Conservation (phyloP, 2,113 vertebrate species). For the Chinchilla lanigera region DNA sequence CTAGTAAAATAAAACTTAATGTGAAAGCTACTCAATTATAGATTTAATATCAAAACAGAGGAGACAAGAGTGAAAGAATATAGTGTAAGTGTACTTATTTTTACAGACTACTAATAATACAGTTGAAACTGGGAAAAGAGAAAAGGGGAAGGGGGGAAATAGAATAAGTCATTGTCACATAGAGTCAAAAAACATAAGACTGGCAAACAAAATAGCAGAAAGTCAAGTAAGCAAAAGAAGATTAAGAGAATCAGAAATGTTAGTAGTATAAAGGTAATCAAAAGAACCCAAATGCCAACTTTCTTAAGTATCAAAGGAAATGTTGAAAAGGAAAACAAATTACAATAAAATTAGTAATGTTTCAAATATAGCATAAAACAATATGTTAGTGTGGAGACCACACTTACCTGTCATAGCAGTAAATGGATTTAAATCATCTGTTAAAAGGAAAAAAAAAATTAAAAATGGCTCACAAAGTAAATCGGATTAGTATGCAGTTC, state of each 20-base stretch:
- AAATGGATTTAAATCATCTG: background rate
- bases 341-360: background rate
- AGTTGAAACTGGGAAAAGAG: background rate
- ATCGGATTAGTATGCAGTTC: background rate
- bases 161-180: background rate
- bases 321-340: background rate
- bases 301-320: background rate
- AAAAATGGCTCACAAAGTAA: background rate
- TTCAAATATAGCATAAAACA: background rate
- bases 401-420: background rate
- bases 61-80: background rate
- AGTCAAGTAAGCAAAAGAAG: background rate
- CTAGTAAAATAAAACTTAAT: background rate
- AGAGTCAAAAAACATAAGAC: background rate
- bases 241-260: background rate
- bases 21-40: background rate
- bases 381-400: background rate
- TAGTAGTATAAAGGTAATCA: background rate
- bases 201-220: background rate
- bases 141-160: background rate
- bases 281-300: background rate
- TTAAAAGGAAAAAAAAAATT: background rate
- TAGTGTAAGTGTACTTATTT: background rate
- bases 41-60: slow-evolving; percentile 24
- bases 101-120: background rate